phyloP scores from a whole-genome alignment of 64 coral and sea anemone genomes.

The Actinia tenebrosa region DNA sequence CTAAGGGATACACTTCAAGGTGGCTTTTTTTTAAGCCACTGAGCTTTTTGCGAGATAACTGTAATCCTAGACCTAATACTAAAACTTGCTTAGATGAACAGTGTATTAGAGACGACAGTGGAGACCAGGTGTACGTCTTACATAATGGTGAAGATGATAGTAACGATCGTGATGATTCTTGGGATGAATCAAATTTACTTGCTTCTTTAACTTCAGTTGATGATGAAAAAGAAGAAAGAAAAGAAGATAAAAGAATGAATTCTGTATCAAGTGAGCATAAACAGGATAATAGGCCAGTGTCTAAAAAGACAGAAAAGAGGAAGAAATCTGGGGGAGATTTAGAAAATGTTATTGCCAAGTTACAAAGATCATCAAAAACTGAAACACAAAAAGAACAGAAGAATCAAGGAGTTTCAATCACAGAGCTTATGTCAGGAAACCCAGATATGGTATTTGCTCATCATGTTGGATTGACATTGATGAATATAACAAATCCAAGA shows the following conservation, averaged over 20 bases:
- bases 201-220: background rate
- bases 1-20: background rate
- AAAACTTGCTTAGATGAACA: background rate
- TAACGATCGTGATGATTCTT: background rate
- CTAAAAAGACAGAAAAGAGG: slow-evolving; percentile 6
- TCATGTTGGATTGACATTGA: slow-evolving; percentile 26
- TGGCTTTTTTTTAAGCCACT: slow-evolving; percentile 3
- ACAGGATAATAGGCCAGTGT: background rate
- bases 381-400: background rate
- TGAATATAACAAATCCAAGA: slow-evolving; percentile 5
- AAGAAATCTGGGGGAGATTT: slow-evolving; percentile 2
- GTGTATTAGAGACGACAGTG: background rate
- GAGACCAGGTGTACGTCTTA: no score
- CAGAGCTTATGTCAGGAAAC: background rate
- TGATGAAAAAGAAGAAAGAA: slow-evolving; percentile 1
- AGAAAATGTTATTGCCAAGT: slow-evolving; percentile 19
- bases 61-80: slow-evolving; percentile 7
- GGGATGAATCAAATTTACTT: slow-evolving; percentile 19
- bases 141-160: background rate
- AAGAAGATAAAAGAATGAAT: background rate
- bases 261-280: background rate
- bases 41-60: slow-evolving; percentile 11
- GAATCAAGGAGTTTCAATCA: background rate
- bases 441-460: slow-evolving; percentile 30
- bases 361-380: background rate